phyloP scores from a whole-genome alignment of 2,113 vertebrate species.

The Etia nguti region DNA sequence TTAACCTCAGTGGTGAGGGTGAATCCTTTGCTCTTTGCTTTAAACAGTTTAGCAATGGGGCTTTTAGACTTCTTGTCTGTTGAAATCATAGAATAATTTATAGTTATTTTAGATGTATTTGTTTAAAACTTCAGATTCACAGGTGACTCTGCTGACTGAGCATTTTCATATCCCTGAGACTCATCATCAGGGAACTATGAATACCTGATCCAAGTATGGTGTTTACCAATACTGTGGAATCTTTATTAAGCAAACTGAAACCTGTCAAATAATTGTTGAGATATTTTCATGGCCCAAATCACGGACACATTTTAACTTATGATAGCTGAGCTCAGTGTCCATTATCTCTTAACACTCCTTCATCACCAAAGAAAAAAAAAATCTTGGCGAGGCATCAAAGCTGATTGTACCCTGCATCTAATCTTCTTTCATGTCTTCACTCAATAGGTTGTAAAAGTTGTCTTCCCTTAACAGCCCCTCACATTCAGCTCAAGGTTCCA shows the following conservation, averaged over 20 bases:
- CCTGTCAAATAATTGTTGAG: neutral
- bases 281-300: neutral
- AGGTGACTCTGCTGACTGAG: neutral
- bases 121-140: neutral
- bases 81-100: neutral
- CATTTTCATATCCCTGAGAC: neutral
- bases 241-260: neutral
- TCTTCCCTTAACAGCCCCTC: neutral
- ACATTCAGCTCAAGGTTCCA: neutral
- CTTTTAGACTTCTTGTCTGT: slow-evolving; percentile 41
- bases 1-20: neutral
- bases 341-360: neutral
- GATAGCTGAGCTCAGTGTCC: neutral
- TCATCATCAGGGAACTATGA: neutral
- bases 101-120: neutral
- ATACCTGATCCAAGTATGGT: neutral
- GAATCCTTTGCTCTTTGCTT: slow-evolving; percentile 43
- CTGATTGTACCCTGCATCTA: neutral
- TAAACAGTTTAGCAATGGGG: slow-evolving; percentile 41
- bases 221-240: neutral
- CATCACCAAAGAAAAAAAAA: neutral
- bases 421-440: neutral
- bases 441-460: neutral
- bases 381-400: neutral
- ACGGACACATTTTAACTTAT: neutral